Conservation (phyloP, 64 coral and sea anemone species). For the Porites lutea region DNA sequence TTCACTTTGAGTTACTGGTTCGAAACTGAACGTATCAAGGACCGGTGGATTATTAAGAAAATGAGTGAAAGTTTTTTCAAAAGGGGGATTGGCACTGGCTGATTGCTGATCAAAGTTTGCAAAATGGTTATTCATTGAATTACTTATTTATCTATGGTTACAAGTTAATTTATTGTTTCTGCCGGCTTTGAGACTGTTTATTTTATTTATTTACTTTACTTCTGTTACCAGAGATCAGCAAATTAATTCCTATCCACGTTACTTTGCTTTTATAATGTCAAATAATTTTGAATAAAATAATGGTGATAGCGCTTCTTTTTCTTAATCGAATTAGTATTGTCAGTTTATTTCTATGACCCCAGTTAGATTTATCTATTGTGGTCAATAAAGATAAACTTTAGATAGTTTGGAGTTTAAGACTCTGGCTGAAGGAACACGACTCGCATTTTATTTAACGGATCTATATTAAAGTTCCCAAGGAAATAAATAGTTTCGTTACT, state of each 20-base stretch:
- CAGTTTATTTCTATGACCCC: background rate
- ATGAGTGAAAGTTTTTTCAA: background rate
- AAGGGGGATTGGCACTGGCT: background rate
- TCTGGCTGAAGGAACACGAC: background rate
- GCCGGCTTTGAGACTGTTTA: background rate
- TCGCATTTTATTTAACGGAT: background rate
- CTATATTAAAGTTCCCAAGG: slow-evolving; percentile 1
- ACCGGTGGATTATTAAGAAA: background rate
- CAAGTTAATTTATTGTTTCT: slow-evolving; percentile 15
- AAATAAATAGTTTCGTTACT: background rate
- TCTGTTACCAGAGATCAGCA: background rate
- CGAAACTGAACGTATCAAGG: background rate
- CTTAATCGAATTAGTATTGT: too few species aligned
- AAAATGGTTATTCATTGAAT: slow-evolving; percentile 34
- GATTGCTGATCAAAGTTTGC: background rate
- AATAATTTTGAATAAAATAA: slow-evolving; percentile 2
- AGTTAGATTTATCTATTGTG: background rate
- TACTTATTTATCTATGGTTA: slow-evolving; percentile 1
- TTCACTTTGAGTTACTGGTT: background rate
- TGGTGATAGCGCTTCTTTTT: background rate
- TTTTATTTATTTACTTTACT: slow-evolving; percentile 2
- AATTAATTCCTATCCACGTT: slow-evolving; percentile 18
- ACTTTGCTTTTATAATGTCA: background rate
- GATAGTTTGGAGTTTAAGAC: background rate
- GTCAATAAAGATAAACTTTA: background rate